Evolutionary conservation across 2,797 vertebrate genomes (phyloP), one percentile per base, ranked within the genome.

Genomic region (Notamacropus eugenii): DNA sequence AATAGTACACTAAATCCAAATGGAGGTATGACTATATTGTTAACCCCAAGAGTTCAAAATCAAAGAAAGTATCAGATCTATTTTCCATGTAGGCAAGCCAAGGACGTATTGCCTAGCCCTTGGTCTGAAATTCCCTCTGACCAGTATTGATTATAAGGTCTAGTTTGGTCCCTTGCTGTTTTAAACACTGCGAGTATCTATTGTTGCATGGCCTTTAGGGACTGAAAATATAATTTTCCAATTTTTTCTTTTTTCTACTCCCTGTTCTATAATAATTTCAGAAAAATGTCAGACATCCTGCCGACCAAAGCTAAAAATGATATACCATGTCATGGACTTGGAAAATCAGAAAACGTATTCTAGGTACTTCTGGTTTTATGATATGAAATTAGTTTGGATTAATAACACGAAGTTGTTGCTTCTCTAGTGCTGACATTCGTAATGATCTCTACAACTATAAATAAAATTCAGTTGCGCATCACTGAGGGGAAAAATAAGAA

Each of bases 351-450:
- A 95, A 91, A 29, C 22, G 90, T 8, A 94, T 92, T 34, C 28
- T 93, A 92, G 92, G 24, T 67, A 58, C 95, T 96, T 94, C 24
- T 93, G 82, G 82, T 50, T 91, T 95, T 95, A 74, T n/a, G 96
- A 93, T 90, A 82, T 29, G 93, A 96, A 95, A 50, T 91, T 96
- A 90, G 46, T 92, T 93, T 95, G 92, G 19, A 46, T 67, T 94
- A 4, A 54, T 40, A 90, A 28, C 0, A 92, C 31, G 55, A 93
- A 90, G 0, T 92, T 22, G 59, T 95, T 97, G 67, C 29, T 52
- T 93, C 82, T 40, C 31, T 90, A 82, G 46, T 55, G 46, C 52
- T 96, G 58, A 93, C 34, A 92, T 54, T 91, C 50, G 0, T 46
- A 91, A 90, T 46, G 90, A 55, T 59, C 92, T 95, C 74, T 3